Conservation (phyloP, 2,113 vertebrate genomes). For the Halcyon malimbica region DNA sequence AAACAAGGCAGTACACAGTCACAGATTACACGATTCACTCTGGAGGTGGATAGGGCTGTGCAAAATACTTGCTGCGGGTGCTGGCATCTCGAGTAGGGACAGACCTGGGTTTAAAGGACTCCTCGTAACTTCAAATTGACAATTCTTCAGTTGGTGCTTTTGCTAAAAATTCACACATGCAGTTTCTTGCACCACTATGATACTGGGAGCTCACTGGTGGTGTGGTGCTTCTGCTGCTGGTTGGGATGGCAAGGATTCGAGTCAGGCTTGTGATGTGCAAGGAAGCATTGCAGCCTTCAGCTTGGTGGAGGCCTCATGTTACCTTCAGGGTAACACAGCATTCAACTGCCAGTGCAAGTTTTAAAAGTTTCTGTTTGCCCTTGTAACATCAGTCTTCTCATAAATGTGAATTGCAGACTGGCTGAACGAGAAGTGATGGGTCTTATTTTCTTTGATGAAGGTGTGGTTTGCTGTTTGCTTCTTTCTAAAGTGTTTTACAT, state of each 20-base stretch:
- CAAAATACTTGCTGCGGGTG: background rate
- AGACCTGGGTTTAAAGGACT: background rate
- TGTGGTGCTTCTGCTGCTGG: background rate
- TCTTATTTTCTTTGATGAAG: conserved; percentile 10
- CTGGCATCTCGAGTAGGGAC: background rate
- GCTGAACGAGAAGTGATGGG: background rate
- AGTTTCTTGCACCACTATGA: background rate
- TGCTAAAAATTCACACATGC: rapidly evolving
- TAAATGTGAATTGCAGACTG: background rate
- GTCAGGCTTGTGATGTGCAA: background rate
- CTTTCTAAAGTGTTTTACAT: background rate
- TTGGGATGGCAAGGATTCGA: background rate
- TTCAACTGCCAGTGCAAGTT: background rate
- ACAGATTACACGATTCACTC: background rate
- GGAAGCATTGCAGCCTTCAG: background rate
- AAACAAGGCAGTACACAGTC: background rate
- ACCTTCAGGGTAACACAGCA: background rate
- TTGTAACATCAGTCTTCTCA: background rate
- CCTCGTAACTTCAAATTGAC: background rate
- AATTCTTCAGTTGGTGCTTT: background rate
- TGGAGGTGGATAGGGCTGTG: background rate
- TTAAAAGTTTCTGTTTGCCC: background rate
- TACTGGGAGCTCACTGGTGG: background rate
- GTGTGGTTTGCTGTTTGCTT: background rate
- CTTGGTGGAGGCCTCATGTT: background rate